phyloP scores from a whole-genome alignment of 1,140 invertebrate species.

The Drosophila kepulauana region DNA sequence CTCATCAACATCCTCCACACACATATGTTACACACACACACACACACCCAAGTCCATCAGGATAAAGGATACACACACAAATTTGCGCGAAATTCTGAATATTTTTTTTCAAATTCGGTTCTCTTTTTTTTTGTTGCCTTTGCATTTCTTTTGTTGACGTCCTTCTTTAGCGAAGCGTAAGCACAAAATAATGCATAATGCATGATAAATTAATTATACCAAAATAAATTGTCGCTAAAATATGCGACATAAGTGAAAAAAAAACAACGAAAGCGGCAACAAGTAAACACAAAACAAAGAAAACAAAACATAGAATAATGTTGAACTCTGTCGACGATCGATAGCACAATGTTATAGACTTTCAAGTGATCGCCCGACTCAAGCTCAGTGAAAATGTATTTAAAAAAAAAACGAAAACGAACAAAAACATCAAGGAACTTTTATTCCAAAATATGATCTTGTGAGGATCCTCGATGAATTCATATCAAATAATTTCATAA shows the following conservation, averaged over 20 bases:
- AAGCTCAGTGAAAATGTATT: neutral
- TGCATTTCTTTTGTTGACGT: neutral
- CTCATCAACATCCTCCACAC: neutral
- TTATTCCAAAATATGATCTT: no score
- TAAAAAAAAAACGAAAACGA: neutral
- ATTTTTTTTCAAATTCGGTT: neutral
- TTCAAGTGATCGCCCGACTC: neutral
- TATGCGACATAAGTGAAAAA: slow-evolving; percentile 30
- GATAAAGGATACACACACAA: slow-evolving; percentile 25
- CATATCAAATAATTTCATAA: no score
- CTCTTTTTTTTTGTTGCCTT: neutral
- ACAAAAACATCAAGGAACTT: neutral
- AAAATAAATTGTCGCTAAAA: slow-evolving; percentile 30
- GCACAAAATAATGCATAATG: slow-evolving; percentile 15
- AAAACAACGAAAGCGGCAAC: slow-evolving; percentile 13
- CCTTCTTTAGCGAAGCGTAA: slow-evolving; percentile 2
- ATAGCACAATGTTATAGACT: neutral
- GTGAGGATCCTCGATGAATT: no score
- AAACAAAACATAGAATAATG: neutral
- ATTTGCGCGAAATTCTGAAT: slow-evolving; percentile 1
- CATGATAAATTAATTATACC: slow-evolving; percentile 30
- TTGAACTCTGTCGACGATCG: slow-evolving; percentile 3
- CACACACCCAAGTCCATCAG: slow-evolving; percentile 7
- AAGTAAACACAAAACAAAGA: neutral
- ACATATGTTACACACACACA: neutral